These are phyloP conservation scores for Pyrgilauda ruficollis DNA, from an alignment of 2,113 vertebrate species.

Conservation along the genomic window DNA sequence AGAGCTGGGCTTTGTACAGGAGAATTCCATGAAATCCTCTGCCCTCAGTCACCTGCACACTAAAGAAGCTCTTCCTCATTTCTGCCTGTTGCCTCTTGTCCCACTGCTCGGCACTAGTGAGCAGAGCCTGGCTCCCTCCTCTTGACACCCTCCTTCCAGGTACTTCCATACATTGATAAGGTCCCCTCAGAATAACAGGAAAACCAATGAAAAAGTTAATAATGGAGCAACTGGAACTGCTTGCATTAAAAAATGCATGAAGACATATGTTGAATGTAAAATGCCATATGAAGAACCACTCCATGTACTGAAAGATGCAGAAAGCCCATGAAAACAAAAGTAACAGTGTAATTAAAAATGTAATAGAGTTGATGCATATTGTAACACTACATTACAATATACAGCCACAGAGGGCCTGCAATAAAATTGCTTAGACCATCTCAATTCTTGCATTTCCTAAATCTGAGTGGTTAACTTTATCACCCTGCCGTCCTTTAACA, in stretches of 20 bases:
- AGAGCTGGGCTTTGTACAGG: not conserved
- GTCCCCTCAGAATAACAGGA: not conserved
- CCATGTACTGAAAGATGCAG: not conserved
- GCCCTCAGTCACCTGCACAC: fast-evolving
- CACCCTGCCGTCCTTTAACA: not conserved
- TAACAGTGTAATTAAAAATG: not conserved
- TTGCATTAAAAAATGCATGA: not conserved
- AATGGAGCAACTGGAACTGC: not conserved
- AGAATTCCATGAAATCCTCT: not conserved
- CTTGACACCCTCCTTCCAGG: not conserved
- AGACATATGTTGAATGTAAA: not conserved
- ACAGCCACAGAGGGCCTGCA: not conserved
- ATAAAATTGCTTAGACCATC: not conserved
- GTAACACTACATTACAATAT: not conserved
- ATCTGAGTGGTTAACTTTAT: not conserved
- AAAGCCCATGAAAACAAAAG: not conserved
- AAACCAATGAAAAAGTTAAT: not conserved
- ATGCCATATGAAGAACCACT: not conserved
- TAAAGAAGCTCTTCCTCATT: not conserved
- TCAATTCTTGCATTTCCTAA: not conserved
- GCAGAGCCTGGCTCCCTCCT: not conserved
- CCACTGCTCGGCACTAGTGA: fast-evolving
- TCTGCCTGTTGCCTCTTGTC: not conserved
- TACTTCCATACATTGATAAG: not conserved
- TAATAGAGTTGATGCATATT: not conserved